phyloP scores from a whole-genome alignment of 2,888 invertebrate genomes.

The Melanargia galathea region DNA sequence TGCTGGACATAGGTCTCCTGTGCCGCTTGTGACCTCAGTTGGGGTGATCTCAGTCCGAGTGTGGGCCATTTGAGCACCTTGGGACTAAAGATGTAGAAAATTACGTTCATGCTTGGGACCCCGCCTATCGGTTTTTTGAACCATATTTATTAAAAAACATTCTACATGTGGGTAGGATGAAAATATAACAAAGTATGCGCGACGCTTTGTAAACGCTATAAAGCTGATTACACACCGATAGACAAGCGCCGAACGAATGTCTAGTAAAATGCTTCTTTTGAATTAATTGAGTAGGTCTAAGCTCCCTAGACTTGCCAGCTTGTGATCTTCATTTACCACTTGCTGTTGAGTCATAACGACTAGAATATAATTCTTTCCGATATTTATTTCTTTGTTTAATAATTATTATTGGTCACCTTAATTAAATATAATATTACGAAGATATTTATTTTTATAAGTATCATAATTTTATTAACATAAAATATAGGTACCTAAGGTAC shows the following conservation, averaged over 20 bases:
- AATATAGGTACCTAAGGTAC: not conserved
- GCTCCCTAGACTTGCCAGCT: not conserved
- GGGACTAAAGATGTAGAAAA: too few relatives aligned
- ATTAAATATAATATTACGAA: not conserved
- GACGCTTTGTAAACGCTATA: not conserved
- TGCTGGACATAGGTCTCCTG: too few relatives aligned
- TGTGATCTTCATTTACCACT: not conserved
- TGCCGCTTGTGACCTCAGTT: too few relatives aligned
- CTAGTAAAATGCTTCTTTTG: not conserved
- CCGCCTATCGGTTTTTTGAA: too few relatives aligned
- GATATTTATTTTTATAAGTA: not conserved
- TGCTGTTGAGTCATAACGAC: not conserved
- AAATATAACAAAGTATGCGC: not conserved
- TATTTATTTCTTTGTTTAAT: not conserved
- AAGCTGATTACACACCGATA: not conserved
- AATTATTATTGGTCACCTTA: constrained; percentile 2
- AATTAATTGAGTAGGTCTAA: not conserved
- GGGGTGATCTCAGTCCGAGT: too few relatives aligned
- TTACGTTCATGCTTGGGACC: too few relatives aligned
- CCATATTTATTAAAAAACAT: not conserved
- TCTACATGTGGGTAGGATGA: not conserved
- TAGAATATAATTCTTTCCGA: not conserved
- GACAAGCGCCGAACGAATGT: not conserved
- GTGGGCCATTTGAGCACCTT: too few relatives aligned
- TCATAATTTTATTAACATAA: not conserved